Evolutionary conservation across 2,888 invertebrate species (phyloP).

Genomic region (Globia sparganii): DNA sequence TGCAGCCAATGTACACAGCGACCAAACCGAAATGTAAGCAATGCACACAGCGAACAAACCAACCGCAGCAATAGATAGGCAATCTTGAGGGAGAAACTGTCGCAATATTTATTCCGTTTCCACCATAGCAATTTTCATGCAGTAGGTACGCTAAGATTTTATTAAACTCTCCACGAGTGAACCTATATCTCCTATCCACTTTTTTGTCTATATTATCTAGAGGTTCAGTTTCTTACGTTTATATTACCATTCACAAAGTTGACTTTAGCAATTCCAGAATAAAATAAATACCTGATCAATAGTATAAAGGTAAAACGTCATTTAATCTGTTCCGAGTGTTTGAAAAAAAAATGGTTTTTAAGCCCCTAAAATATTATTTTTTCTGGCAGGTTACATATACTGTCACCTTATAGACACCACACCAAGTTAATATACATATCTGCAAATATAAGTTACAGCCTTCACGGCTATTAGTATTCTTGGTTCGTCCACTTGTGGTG

Average conservation of each 20-base stretch:
- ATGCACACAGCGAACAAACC: neutral
- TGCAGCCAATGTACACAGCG: neutral
- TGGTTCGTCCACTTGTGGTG: conserved; percentile 69
- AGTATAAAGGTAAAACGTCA: neutral
- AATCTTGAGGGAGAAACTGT: neutral
- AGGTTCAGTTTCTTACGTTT: neutral
- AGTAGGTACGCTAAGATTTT: neutral
- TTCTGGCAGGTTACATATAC: neutral
- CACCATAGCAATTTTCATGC: neutral
- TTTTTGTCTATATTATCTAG: neutral
- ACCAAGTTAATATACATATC: neutral
- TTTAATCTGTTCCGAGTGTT: neutral
- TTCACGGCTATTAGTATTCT: conserved; percentile 74
- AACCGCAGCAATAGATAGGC: neutral
- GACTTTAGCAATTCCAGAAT: neutral
- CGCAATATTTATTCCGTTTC: neutral
- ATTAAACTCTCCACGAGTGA: neutral
- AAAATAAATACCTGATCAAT: neutral
- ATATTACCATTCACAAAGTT: neutral
- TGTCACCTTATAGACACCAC: neutral
- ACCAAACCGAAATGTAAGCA: neutral
- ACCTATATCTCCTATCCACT: neutral
- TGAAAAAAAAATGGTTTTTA: too few relatives aligned
- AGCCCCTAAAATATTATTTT: neutral
- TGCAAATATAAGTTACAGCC: conserved; percentile 14